Conservation (phyloP, 2,888 invertebrate genomes). For the Apodemia hepburni region DNA sequence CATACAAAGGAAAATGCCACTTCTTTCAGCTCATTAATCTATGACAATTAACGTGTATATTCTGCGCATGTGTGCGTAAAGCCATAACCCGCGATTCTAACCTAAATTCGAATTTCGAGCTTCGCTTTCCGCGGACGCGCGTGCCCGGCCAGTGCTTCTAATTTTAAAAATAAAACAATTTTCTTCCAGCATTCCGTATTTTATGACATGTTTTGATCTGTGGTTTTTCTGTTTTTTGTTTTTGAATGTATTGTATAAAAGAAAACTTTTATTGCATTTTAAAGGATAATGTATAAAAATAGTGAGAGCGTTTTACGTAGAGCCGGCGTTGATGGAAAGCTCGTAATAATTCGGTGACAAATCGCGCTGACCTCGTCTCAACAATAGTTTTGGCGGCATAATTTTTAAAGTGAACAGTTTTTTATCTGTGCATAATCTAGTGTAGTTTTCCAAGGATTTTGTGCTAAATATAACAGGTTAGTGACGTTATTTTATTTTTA, state of each 20-base stretch:
- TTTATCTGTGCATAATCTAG: conserved; percentile 25
- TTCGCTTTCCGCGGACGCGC: conserved; percentile 59
- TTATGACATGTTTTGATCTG: conserved; percentile 19
- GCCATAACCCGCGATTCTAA: conserved; percentile 72
- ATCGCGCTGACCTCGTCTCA: conserved; percentile 39
- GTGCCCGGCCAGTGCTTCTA: conserved; percentile 58
- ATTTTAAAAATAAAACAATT: conserved; percentile 67
- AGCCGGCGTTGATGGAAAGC: conserved; percentile 41
- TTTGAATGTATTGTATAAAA: conserved; percentile 20
- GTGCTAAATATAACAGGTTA: conserved; percentile 25
- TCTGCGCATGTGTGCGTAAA: conserved; percentile 68
- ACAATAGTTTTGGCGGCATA: conserved; percentile 34
- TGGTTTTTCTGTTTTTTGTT: conserved; percentile 20
- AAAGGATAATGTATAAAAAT: conserved; percentile 55
- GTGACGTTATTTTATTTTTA: conserved; percentile 17
- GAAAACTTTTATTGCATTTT: conserved; percentile 16
- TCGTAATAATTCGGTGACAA: conserved; percentile 58
- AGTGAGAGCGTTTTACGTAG: conserved; percentile 40
- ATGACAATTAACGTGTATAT: conserved; percentile 44
- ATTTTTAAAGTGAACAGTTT: conserved; percentile 34
- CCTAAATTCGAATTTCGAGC: conserved; percentile 74
- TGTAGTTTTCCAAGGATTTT: conserved; percentile 28
- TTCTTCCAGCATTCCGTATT: conserved; percentile 36
- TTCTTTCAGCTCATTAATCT: conserved; percentile 40
- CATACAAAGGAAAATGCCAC: conserved; percentile 22